phyloP scores from a whole-genome alignment of 2,888 invertebrate genomes.

The Seira ritae region DNA sequence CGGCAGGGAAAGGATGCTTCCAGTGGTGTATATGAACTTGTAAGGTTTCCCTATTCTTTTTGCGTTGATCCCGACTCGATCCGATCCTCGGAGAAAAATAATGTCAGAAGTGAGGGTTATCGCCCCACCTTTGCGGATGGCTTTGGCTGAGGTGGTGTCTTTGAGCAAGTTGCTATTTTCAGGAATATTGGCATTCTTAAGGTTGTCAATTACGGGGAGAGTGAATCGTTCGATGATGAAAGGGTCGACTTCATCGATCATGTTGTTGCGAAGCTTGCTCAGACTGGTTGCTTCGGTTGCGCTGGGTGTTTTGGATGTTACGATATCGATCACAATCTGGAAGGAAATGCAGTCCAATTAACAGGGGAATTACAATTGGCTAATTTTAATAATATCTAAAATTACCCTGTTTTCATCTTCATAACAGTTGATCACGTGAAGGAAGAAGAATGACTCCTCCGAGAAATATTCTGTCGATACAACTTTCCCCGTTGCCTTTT shows the following conservation, averaged over 20 bases:
- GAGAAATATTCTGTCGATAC: slow-evolving; percentile 75
- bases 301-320: slow-evolving; percentile 34
- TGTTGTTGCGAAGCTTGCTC: slow-evolving; percentile 54
- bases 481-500: slow-evolving; percentile 76
- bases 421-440: slow-evolving; percentile 78
- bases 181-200: slow-evolving; percentile 54
- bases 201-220: slow-evolving; percentile 62
- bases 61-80: slow-evolving; percentile 77
- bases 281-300: slow-evolving; percentile 52
- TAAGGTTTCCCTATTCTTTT: slow-evolving; percentile 75
- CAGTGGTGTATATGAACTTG: slow-evolving; percentile 77
- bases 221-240: slow-evolving; percentile 64
- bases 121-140: slow-evolving; percentile 75
- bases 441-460: slow-evolving; percentile 77
- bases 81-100: slow-evolving; percentile 74
- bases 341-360: too few species aligned
- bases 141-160: slow-evolving; percentile 74
- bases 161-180: slow-evolving; percentile 60
- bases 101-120: slow-evolving; percentile 73
- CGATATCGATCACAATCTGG: slow-evolving; percentile 45
- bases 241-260: slow-evolving; percentile 58
- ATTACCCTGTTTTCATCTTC: slow-evolving; percentile 78
- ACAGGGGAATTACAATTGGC: too few species aligned
- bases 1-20: slow-evolving; percentile 73
- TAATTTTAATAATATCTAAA: slow-evolving; percentile 79